A percentile compares a stretch with the other conserved stretches of the same genome.
Evolutionary conservation across 2,888 invertebrate genomes (phyloP).

Genomic region (Ophion costatus): DNA sequence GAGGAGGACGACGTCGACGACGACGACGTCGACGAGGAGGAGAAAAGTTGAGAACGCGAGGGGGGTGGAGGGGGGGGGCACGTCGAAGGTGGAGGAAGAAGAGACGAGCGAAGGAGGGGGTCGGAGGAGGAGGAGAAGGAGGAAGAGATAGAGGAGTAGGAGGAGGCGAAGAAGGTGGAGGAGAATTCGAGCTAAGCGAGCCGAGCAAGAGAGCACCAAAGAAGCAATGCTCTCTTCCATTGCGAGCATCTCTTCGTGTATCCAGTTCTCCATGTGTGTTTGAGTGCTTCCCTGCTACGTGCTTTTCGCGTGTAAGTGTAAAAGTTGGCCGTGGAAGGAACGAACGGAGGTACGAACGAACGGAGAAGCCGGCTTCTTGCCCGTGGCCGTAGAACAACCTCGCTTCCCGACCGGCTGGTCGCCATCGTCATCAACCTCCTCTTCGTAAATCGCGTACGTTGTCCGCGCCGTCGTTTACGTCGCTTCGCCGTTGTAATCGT

Average conservation of each 20-base stretch:
- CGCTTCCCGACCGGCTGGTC: conserved; percentile 66
- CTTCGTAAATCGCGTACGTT: conserved; percentile 12
- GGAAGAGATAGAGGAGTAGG: conserved; percentile 32
- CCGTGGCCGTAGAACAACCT: conserved; percentile 76
- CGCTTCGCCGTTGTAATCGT: conserved; percentile 23
- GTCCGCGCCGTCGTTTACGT: conserved; percentile 14
- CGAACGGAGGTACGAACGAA: conserved; percentile 69
- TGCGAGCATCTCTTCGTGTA: conserved; percentile 44
- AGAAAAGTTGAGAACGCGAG: conserved; percentile 59
- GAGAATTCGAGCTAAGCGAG: conserved; percentile 52
- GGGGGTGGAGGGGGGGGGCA: conserved; percentile 38
- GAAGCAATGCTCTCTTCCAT: conserved; percentile 53
- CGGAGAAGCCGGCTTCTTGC: conserved; percentile 67
- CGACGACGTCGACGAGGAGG: neutral
- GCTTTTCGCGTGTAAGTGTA: conserved; percentile 29
- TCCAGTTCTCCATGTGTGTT: conserved; percentile 21
- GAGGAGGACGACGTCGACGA: conserved; percentile 5
- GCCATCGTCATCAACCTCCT: conserved; percentile 51
- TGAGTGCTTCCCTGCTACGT: neutral
- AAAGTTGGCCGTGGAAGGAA: conserved; percentile 57
- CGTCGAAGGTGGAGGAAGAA: conserved; percentile 49
- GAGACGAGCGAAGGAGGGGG: conserved; percentile 47
- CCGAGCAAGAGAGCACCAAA: conserved; percentile 65
- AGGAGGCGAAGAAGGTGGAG: conserved; percentile 45
- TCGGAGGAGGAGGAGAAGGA: conserved; percentile 49